Percentiles rank a stretch among this genome's conserved stretches.
These are phyloP conservation scores for Calyptommatus sinebrachiatus DNA, from an alignment of 2,113 vertebrate species.

Conservation along the genomic window DNA sequence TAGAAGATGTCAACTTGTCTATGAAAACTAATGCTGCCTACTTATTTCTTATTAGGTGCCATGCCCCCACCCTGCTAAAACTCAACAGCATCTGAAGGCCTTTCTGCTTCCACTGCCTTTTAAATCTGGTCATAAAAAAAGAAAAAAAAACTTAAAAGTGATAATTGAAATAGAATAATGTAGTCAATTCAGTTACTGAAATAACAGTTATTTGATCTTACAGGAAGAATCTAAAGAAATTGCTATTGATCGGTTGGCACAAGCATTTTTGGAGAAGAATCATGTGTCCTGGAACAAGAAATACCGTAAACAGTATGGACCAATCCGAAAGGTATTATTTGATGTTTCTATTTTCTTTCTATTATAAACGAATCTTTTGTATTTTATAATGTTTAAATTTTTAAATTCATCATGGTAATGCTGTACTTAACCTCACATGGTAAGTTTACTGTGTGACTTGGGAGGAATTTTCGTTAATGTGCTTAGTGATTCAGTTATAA, in stretches of 20 bases:
- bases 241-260: conserved; percentile 84
- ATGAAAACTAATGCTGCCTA: too few relatives aligned
- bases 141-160: too few relatives aligned
- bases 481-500: background rate
- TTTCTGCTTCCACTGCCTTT: background rate
- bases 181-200: background rate
- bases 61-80: too few relatives aligned
- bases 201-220: conserved; percentile 16
- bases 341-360: background rate
- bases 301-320: conserved; percentile 84
- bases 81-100: background rate
- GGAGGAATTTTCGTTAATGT: background rate
- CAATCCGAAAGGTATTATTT: conserved; percentile 83
- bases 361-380: background rate
- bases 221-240: conserved; percentile 69
- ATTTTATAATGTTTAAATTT: background rate
- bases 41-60: too few relatives aligned
- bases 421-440: too few relatives aligned
- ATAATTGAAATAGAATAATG: too few relatives aligned
- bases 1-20: too few relatives aligned
- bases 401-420: background rate
- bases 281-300: conserved; percentile 92
- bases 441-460: too few relatives aligned
- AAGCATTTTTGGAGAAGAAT: conserved; percentile 86
- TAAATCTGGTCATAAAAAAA: too few relatives aligned